Base-by-base conservation (phyloP, 2,888 invertebrate species). In the Oxyteleia sp. region DNA sequence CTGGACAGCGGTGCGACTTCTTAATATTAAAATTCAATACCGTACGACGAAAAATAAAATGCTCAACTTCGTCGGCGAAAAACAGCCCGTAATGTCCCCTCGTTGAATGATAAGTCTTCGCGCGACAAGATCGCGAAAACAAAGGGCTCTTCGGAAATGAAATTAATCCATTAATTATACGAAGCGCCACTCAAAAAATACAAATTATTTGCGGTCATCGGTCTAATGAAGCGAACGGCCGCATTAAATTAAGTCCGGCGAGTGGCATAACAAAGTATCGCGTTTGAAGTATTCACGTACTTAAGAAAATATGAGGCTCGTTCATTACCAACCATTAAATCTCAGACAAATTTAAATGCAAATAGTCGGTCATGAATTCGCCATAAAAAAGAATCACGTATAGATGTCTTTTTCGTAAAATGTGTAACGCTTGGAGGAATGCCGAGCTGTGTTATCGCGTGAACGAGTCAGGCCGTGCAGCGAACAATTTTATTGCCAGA, bases 401-500 rank as follows among this genome's bases (percentile, higher is more conserved):
- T 78, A 55, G 78, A 76, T 57, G 74, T 68, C 78, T 63, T 68
- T 57, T 72, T 74, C 63, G 61, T 59, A 45, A 71, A 74, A 79
- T 63, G 78, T 74, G 74, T 66, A 83, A 79, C 74, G 68, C 69
- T 74, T 64, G 75, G 76, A 83, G 74, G 78, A 71, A 76, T 66
- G 82, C 71, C 82, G 76, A 82, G 66, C 78, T 61, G 45, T 66
- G 82, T 82, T 82, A 82, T 82, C 82, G 76, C 68, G 66, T 68
- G 79, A 72, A 78, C 59, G 68, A 72, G 47, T 76, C 64, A 32
- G 63, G 41, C 53, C 45, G 35, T 47, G 66, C 64, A 26, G 20
- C 66, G 82, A 79, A 53, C 47, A 49, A 71, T 78, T 85, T 85
- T 85, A 85, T 83, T 76, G 81, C 75, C 81, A 76, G 74, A 72